Conservation (phyloP, 2,888 invertebrate species). For the Thalpophila matura region DNA sequence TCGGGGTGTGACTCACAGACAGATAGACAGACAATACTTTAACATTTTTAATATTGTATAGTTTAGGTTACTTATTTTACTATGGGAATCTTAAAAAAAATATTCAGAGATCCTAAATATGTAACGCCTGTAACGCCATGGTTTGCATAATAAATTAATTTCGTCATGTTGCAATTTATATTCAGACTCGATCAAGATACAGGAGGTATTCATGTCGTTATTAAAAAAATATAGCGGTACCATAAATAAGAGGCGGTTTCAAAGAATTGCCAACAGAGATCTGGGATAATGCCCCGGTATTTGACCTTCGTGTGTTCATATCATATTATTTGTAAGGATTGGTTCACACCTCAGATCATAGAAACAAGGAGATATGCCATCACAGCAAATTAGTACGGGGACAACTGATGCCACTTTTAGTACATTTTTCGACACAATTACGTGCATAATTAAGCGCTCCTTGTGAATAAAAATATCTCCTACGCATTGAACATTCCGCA, state of each 20-base stretch:
- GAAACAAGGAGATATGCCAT: too few relatives aligned
- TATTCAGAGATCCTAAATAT: conserved; percentile 25
- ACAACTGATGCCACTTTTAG: too few relatives aligned
- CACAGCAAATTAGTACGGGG: too few relatives aligned
- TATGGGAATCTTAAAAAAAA: too few relatives aligned
- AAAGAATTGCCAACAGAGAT: conserved; percentile 54
- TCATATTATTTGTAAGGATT: conserved; percentile 9
- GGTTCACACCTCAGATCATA: background rate
- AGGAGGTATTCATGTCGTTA: conserved; percentile 52
- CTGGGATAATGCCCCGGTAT: conserved; percentile 55
- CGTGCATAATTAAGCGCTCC: too few relatives aligned
- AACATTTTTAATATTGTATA: too few relatives aligned
- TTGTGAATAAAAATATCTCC: too few relatives aligned
- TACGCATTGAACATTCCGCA: too few relatives aligned
- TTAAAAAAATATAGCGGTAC: conserved; percentile 41
- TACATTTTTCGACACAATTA: too few relatives aligned
- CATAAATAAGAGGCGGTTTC: conserved; percentile 44
- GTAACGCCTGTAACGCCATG: conserved; percentile 22
- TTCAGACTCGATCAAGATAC: conserved; percentile 56
- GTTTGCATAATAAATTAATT: conserved; percentile 30
- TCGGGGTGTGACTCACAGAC: too few relatives aligned
- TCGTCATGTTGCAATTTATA: conserved; percentile 50
- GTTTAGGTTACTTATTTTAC: too few relatives aligned
- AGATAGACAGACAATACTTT: too few relatives aligned
- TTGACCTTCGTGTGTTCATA: conserved; percentile 42